Base-by-base conservation (phyloP, 2,888 invertebrate genomes). In the Cepaea hortensis region DNA sequence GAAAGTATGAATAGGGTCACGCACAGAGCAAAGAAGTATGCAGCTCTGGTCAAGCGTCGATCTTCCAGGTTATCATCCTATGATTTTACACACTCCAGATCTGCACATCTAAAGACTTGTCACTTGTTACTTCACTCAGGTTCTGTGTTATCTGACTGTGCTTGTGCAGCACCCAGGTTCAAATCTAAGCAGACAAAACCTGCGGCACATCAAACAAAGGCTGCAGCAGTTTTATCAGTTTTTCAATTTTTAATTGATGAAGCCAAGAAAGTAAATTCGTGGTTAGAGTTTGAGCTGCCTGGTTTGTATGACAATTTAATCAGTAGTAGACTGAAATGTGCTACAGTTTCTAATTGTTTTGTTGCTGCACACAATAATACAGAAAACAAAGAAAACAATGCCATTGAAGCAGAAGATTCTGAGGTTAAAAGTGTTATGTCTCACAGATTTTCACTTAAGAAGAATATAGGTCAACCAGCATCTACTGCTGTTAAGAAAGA, bases 171-270 rank as follows among this genome's bases (percentile, higher is more conserved):
- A 48, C 3, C 5, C 13, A 61, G 13, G 13, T 15, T 68, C 3
- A 70, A 48, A 68, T 20, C 13, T 6, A 55, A 6, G 13, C 55
- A 72, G 23, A 73, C 65, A 65, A 65, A 20, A 62, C 46, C 88
- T 18, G 68, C 87, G 7, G 82, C 50, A 61, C 55, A 87, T 46
- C 81, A 87, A 35, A 89, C 89, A 77, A 89, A 89, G 72, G 88
- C 88, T 73, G 87, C 91, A 46, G 87, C 91, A 15, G 75, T 92
- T 13, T 90, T 91, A 11, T 92, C 92, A 18, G 87, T 91, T 23
- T 92, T 92, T 85, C 92, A 92, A 84, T 91, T 88, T 87, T 87
- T 92, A 1, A 88, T 91, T 80, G 92, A 92, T 89, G 91, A 92
- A 82, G 90, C 89, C 46, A 91, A 90, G 80, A 89, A 91, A 87